Evolutionary conservation across 2,888 invertebrate species (phyloP).

Genomic region (Andrena bicolor): DNA sequence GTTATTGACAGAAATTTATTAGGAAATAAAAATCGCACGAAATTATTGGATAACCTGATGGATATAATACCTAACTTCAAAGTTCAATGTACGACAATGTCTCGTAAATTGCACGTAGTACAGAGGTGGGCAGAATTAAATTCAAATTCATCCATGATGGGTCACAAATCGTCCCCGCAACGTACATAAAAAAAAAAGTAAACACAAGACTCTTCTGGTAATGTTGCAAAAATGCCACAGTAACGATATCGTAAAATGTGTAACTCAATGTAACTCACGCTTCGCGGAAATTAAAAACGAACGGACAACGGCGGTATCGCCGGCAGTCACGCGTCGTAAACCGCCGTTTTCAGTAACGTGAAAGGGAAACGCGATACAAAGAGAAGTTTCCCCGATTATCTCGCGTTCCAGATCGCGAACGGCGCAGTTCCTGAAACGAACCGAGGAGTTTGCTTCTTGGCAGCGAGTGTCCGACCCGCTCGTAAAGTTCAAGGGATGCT

Average conservation of each 20-base stretch:
- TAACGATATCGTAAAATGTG: background rate
- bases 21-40: too few relatives aligned
- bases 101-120: too few relatives aligned
- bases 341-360: slow-evolving; percentile 8
- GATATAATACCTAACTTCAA: too few relatives aligned
- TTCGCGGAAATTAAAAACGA: slow-evolving; percentile 28
- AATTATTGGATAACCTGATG: too few relatives aligned
- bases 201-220: background rate
- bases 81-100: too few relatives aligned
- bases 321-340: slow-evolving; percentile 22
- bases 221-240: slow-evolving; percentile 1
- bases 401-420: slow-evolving; percentile 27
- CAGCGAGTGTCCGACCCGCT: slow-evolving; percentile 48
- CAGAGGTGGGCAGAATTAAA: background rate
- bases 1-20: too few relatives aligned
- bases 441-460: slow-evolving; percentile 36
- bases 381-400: slow-evolving; percentile 32
- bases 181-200: background rate
- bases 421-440: slow-evolving; percentile 47
- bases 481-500: slow-evolving; percentile 66
- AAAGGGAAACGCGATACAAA: slow-evolving; percentile 1
- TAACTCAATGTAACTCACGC: slow-evolving; percentile 24
- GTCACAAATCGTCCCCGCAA: background rate
- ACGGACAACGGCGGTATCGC: too few relatives aligned
- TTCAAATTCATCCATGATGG: background rate